Conservation (phyloP, 2,113 vertebrate species). For the Toxotes chatareus region DNA sequence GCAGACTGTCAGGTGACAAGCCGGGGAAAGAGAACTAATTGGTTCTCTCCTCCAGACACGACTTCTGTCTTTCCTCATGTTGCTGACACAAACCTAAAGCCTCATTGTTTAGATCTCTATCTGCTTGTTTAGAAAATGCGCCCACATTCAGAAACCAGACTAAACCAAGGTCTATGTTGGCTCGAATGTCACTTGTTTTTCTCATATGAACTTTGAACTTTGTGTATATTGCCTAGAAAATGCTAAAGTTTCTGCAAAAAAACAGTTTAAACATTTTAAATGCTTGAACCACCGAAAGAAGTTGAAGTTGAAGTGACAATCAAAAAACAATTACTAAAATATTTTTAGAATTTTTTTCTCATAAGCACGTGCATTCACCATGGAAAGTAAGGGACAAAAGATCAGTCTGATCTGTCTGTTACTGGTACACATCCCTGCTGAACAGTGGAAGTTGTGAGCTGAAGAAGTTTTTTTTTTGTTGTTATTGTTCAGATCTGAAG, state of each 20-base stretch:
- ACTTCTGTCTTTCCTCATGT: conserved; percentile 41
- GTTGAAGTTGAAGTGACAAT: background rate
- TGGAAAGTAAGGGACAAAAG: too few species aligned
- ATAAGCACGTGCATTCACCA: too few species aligned
- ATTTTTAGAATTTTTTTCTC: too few species aligned
- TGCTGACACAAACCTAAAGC: conserved; percentile 32
- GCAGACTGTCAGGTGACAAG: conserved; percentile 75
- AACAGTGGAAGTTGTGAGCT: background rate
- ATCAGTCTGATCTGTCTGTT: background rate
- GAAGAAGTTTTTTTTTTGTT: background rate
- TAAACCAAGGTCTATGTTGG: background rate
- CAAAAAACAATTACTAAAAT: background rate
- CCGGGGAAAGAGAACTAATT: conserved; percentile 69
- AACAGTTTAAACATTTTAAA: background rate
- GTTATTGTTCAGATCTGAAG: background rate
- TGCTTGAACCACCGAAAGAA: background rate
- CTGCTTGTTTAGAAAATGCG: conserved; percentile 14
- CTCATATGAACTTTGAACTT: background rate
- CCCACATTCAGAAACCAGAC: background rate
- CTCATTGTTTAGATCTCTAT: conserved; percentile 34
- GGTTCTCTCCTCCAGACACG: conserved; percentile 57
- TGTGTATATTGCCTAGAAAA: background rate
- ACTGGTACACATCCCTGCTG: background rate
- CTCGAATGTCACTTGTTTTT: background rate
- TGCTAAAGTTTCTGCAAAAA: background rate